Conservation (phyloP, 2,797 vertebrate genomes). For the Catostomus latipinnis region DNA sequence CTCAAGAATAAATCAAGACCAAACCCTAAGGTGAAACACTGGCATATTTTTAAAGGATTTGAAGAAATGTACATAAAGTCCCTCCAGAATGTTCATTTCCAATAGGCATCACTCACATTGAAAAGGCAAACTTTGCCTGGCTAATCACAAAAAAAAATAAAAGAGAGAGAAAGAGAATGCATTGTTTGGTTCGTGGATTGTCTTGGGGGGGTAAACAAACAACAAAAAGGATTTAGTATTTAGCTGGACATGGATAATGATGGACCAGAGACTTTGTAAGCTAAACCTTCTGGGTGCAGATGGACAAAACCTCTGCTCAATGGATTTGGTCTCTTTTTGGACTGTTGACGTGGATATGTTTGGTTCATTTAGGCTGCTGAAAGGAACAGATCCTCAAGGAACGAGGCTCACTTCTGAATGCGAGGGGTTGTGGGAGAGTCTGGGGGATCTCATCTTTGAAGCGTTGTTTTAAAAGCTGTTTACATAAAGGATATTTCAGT, state of each 20-base stretch:
- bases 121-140: background rate
- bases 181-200: background rate
- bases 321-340: constrained; percentile 31
- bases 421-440: constrained; percentile 54
- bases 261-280: constrained; percentile 13
- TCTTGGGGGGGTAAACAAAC: constrained; percentile 18
- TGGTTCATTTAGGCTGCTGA: constrained; percentile 31
- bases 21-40: constrained; percentile 4
- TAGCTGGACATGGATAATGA: background rate
- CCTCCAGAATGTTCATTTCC: background rate
- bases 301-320: constrained; percentile 36
- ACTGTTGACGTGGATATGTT: constrained; percentile 35
- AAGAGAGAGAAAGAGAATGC: background rate
- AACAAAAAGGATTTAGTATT: constrained; percentile 31
- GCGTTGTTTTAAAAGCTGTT: constrained; percentile 36
- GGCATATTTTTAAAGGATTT: background rate
- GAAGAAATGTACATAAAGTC: background rate
- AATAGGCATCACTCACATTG: constrained; percentile 1
- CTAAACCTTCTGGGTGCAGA: constrained; percentile 17
- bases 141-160: background rate
- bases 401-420: constrained; percentile 48
- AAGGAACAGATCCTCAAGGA: constrained; percentile 50
- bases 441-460: constrained; percentile 30
- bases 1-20: constrained; percentile 2
- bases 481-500: constrained; percentile 30